Base-by-base conservation (phyloP, 2,888 invertebrate species). In the Syrphus vitripennis region DNA sequence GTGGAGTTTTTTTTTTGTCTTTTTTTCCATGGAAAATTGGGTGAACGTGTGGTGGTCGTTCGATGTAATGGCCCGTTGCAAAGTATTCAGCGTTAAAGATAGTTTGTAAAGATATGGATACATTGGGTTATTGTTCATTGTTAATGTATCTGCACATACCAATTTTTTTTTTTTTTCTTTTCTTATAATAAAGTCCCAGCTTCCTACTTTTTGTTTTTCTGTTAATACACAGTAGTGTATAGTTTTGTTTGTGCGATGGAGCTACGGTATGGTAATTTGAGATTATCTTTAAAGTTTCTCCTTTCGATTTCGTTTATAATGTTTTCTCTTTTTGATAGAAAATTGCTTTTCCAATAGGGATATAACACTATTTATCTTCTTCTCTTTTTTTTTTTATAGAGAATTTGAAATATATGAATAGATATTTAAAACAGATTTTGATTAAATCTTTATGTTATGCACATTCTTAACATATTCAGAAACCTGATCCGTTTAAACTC, bases 281-380 rank as follows among this genome's bases (percentile, higher is more conserved):
- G 65, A 76, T 65, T 50, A 67, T 80, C 79, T 65, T 55, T 31
- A 40, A 40, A 65, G 65, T 83, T 79, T 83, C 83, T 79, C 83
- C 83, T 83, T 83, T 83, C 79, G 63, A 79, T 83, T 83, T 83
- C 79, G 29, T 83, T 83, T 4, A 70, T 16, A 63, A 34, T 57
- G 71, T 65, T 77, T 79, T 72, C 72, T 72, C 72, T 79, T 65
- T 74, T 57, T 19, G 42, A 67, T 50, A 50, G 34, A 50, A 67
- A 67, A 67, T 67, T 48, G 14, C 45, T 34, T 67, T 67, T 29
- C 31, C 26, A 21, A 50, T 67, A 10, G 48, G 21, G 14, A 40
- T 9, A 40, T 9, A 10, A 16, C 21, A 26, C n/a, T 40, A 21
- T 37, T 59, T 37, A 6, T 12, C 6, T 12, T n/a, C n/a, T n/a